Conservation (phyloP, 2,113 vertebrate species). For the Myodes glareolus region DNA sequence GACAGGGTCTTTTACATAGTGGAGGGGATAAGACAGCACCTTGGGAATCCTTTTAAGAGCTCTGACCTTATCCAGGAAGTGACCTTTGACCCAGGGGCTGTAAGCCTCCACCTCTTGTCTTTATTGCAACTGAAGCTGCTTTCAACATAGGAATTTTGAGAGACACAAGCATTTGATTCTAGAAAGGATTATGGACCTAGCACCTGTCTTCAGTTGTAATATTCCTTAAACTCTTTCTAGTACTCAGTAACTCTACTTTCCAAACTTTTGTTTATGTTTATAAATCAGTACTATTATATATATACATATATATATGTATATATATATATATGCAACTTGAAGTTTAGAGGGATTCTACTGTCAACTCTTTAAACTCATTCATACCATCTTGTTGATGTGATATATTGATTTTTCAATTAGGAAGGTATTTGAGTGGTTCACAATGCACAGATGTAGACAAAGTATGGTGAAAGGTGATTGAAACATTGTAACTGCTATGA, state of each 20-base stretch:
- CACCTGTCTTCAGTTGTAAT: background rate
- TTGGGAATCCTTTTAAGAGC: background rate
- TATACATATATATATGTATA: background rate
- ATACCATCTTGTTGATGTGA: background rate
- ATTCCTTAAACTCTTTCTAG: background rate
- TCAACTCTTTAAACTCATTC: background rate
- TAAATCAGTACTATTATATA: background rate
- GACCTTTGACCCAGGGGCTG: too few species aligned
- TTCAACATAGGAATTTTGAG: background rate
- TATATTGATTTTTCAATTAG: background rate
- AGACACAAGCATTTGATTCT: background rate
- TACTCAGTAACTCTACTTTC: background rate
- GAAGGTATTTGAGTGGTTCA: background rate
- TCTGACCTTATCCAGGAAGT: background rate
- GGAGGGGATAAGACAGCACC: background rate
- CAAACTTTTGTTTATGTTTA: background rate
- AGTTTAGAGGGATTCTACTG: background rate
- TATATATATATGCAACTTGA: background rate
- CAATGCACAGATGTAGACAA: background rate
- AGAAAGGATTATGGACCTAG: background rate
- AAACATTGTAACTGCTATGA: background rate
- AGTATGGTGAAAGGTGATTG: background rate
- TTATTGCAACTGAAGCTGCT: rapidly evolving
- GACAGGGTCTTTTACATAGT: background rate
- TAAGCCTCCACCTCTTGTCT: background rate